Evolutionary conservation across 1,140 invertebrate genomes (phyloP).

Genomic region (Drosophila trapezifrons): DNA sequence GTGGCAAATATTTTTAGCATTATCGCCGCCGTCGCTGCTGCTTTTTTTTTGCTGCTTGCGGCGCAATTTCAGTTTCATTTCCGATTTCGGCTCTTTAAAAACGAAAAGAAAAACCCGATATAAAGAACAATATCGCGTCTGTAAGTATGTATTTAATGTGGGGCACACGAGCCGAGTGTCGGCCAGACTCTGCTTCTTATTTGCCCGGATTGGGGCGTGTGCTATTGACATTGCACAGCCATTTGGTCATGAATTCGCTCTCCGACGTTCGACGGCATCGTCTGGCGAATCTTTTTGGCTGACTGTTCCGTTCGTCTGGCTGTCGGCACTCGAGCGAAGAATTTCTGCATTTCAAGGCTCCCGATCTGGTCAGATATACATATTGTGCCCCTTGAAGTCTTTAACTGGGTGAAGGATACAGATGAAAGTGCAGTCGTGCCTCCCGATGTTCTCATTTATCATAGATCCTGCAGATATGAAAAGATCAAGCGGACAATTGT

Average conservation of each 20-base stretch:
- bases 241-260: slow-evolving; percentile 54
- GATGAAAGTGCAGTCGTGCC: slow-evolving; percentile 22
- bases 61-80: slow-evolving; percentile 66
- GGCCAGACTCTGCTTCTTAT: slow-evolving; percentile 1
- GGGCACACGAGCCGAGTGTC: slow-evolving; percentile 44
- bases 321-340: slow-evolving; percentile 30
- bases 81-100: slow-evolving; percentile 60
- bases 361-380: slow-evolving; percentile 12
- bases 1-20: slow-evolving; percentile 67
- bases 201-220: slow-evolving; percentile 39
- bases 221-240: slow-evolving; percentile 69
- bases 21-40: slow-evolving; percentile 20
- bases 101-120: slow-evolving; percentile 15
- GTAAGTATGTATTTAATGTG: slow-evolving; percentile 38
- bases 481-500: background rate
- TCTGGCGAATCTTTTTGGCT: slow-evolving; percentile 28
- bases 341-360: slow-evolving; percentile 29
- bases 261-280: slow-evolving; percentile 7
- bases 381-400: slow-evolving; percentile 29
- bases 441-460: slow-evolving; percentile 1
- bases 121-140: slow-evolving; percentile 16
- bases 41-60: slow-evolving; percentile 34
- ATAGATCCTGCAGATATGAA: background rate
- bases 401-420: slow-evolving; percentile 34
- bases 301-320: slow-evolving; percentile 16